Conservation (phyloP, 2,113 vertebrate species). For the Eleginops maclovinus region DNA sequence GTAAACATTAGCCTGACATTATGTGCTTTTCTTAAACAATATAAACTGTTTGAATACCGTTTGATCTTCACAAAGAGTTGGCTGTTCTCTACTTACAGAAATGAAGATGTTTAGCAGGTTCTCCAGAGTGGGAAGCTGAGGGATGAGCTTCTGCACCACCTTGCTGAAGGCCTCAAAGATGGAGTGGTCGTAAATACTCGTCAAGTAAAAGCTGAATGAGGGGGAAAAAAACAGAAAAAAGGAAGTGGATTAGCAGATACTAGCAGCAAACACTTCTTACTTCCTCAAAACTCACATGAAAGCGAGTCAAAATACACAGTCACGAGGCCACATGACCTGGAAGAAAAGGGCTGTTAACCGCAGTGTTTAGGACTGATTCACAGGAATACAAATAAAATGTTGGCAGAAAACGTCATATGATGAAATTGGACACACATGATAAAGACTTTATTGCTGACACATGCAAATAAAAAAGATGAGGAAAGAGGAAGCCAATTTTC, state of each 20-base stretch:
- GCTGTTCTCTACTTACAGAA: conserved; percentile 88
- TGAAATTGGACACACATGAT: conserved; percentile 6
- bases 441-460: background rate
- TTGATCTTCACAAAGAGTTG: background rate
- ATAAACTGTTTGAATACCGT: no score
- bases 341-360: background rate
- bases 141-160: conserved; percentile 99
- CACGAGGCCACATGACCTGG: conserved; percentile 27
- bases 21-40: background rate
- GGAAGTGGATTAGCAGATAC: conserved; percentile 39
- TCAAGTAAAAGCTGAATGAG: conserved; percentile 96
- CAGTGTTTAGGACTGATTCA: background rate
- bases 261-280: conserved; percentile 25
- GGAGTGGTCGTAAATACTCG: conserved; percentile 99
- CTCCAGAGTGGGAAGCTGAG: conserved; percentile 97
- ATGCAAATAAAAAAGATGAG: conserved; percentile 33
- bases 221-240: conserved; percentile 21
- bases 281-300: conserved; percentile 62
- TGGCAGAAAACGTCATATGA: background rate
- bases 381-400: background rate
- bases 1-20: background rate
- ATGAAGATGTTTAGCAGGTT: conserved; percentile 99
- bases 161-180: conserved; percentile 99
- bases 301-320: conserved; percentile 55
- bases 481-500: conserved; percentile 12